Evolutionary conservation across 1,140 invertebrate genomes (phyloP), one percentile per base, ranked within the genome.

Genomic region (Ylistrum balloti): DNA sequence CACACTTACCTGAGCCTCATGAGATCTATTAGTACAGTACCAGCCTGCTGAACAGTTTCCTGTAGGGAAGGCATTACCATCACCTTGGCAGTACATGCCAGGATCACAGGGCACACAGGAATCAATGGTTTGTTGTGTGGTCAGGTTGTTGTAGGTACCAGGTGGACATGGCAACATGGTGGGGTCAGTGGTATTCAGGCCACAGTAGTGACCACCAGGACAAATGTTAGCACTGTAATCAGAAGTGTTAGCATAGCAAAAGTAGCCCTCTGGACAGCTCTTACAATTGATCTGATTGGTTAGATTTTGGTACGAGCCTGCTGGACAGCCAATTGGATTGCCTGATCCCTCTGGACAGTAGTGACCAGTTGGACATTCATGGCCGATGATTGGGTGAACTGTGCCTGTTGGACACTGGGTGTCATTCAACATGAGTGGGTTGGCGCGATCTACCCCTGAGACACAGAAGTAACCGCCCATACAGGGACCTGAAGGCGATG

Each of bases 161-260:
- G 95, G 91, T 87, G 94, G 94, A 91, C 95, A 95, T 3, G 94
- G 94, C 74, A 92, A 92, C 85, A 93, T 86, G 88, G 91, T 92
- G n/a, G 93, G 91, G 85, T 95, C 93, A 2, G 95, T 94, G 9
- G 95, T 95, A 74, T 94, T 94, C 1, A 89, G 86, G 17, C 86
- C 90, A 89, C 95, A 96, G 90, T 95, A 96, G 90, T 95, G 93
- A 13, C 95, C 95, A 86, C 91, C 89, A 0, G 95, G 95, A 91
- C 95, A 96, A 0, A 92, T 56, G 91, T 94, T 93, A 22, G 93
- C 88, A 41, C 91, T 91, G 88, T 94, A 95, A 90, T 95, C 94
- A 33, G 94, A 94, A 0, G 95, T 95, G 90, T 95, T 95, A 33
- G 91, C 93, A 85, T 91, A 92, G 85, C 95, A 96, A 90, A 90